Base-by-base conservation (phyloP, 2,888 invertebrate genomes). In the Thymelicus acteon region DNA sequence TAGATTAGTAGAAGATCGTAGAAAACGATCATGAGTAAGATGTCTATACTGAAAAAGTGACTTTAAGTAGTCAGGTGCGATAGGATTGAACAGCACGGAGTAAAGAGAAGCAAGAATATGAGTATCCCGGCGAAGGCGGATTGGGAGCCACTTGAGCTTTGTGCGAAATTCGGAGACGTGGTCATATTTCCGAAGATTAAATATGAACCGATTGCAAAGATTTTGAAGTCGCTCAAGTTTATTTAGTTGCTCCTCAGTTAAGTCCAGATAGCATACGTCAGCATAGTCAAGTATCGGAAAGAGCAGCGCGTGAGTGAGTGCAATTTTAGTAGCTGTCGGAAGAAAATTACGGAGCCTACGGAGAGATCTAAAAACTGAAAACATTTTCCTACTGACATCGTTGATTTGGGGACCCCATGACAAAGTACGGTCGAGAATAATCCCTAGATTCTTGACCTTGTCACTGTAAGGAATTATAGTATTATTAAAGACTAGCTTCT, bases 311-410 rank as follows among this genome's bases (percentile, higher is more conserved):
- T 19, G 19, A 1, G 19, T 7, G 15, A 52, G 52, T 0, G 52
- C 8, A 15, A 52, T 6, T 19, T 52, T 52, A 0, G 52, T 52
- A 0, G 52, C 0, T 0, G 7, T 19, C 0, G 52, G 57, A 0
- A 57, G 31, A 31, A 57, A 12, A 6, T 57, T 12, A 5, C 31
- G 2, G 0, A 57, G 13, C 6, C 57, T 10, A 5, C 31, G 24
- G 0, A 67, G 6, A 1, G 52, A 40, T 4, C 15, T 24, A 2
- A 19, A 7, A 10, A 52, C 15, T 2, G 60, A 15, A 24, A 60
- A 67, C 5, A 67, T 40, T 12, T 67, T 60, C 7, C 49, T 19
- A 13, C 66, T 66, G 12, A 66, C 39, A 24, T 58, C 58, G 13
- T 19, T n/a, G 4, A 66, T 0, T 7, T 66, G 58, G 3, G 66